Evolutionary conservation across 2,797 vertebrate species (phyloP).

Genomic region (Furcifer pardalis): DNA sequence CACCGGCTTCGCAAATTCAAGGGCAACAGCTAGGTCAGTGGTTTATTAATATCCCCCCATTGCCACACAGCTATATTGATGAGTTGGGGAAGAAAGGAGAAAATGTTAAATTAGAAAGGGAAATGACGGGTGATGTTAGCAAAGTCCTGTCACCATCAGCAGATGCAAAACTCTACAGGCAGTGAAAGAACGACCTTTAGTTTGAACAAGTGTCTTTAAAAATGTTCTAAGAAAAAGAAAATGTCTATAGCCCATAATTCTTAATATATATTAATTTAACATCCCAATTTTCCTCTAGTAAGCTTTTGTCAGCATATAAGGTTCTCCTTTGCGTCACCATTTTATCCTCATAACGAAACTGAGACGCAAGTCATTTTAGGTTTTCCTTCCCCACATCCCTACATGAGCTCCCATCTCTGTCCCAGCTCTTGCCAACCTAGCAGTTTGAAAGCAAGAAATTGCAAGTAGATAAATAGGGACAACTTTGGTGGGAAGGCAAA

Average conservation of each 20-base stretch:
- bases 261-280: no score
- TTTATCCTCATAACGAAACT: not conserved
- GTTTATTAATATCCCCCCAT: not conserved
- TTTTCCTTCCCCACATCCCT: no score
- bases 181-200: not conserved
- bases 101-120: not conserved
- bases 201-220: not conserved
- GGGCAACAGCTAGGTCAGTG: fast-evolving
- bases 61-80: not conserved
- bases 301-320: no score
- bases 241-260: no score
- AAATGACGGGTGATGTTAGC: not conserved
- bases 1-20: not conserved
- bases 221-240: not conserved
- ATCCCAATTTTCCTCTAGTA: not conserved
- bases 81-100: not conserved
- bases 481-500: no score
- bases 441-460: no score
- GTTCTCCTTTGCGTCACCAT: not conserved
- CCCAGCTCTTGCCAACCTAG: not conserved
- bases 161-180: fast-evolving
- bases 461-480: no score
- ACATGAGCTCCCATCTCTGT: no score
- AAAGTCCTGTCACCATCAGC: not conserved
- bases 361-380: no score